Evolutionary conservation across 2,113 vertebrate genomes (phyloP).

Genomic region (Felis catus): DNA sequence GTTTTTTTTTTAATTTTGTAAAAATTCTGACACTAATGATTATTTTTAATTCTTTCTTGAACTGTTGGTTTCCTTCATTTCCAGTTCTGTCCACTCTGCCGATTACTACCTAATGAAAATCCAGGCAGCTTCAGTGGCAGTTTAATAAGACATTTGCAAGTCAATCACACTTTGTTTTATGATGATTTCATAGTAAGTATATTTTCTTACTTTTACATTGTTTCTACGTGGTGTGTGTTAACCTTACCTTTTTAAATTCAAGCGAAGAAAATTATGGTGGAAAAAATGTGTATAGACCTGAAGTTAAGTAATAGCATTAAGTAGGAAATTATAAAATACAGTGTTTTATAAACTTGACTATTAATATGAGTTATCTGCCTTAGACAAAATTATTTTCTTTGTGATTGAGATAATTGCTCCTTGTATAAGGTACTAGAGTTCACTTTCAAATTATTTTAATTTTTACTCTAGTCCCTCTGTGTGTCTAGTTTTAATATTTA

Average conservation of each 20-base stretch:
- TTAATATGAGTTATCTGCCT: background rate
- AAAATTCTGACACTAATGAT: background rate
- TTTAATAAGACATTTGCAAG: constrained; percentile 81
- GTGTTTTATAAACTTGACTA: constrained; percentile 6
- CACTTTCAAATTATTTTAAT: constrained; percentile 13
- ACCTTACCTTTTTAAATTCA: constrained; percentile 24
- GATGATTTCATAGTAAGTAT: constrained; percentile 82
- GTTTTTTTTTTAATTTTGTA: background rate
- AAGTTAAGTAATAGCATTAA: background rate
- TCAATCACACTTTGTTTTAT: constrained; percentile 73
- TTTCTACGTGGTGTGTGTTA: constrained; percentile 44
- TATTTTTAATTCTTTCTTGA: constrained; percentile 46
- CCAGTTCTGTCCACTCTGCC: constrained; percentile 81
- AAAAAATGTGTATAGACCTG: background rate
- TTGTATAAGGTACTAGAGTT: background rate
- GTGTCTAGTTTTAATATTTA: background rate
- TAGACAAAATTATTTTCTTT: constrained; percentile 29
- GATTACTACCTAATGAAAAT: constrained; percentile 74
- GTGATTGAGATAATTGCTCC: background rate
- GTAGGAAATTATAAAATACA: background rate
- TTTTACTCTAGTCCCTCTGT: background rate
- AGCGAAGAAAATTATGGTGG: background rate
- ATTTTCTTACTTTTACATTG: constrained; percentile 45
- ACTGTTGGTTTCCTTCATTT: constrained; percentile 45
- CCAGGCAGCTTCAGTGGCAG: constrained; percentile 72